Evolutionary conservation across 2,113 vertebrate species (phyloP), one percentile per base, ranked within the genome.

Genomic region (Aspidoscelis tigris): DNA sequence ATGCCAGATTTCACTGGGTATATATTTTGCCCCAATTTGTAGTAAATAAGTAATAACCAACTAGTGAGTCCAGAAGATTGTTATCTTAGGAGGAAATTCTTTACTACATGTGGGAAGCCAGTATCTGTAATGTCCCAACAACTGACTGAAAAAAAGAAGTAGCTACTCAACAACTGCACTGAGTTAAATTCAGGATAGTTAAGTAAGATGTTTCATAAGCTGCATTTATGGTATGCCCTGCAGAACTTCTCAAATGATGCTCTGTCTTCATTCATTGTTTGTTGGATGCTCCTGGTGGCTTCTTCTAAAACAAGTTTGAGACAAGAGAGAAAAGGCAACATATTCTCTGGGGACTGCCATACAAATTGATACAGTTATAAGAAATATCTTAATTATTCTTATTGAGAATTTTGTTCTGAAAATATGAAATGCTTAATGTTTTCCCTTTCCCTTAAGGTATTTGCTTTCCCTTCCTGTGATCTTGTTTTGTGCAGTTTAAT

Each of bases 341-440:
- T 55, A 71, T 58, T n/a, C 68, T 72, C 22, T 55, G 4, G 33
- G 21, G n/a, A 55, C 4, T 20, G 70, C 66, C 33, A 43, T 58
- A 72, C 1, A 81, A 71, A 81, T 81, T 81, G 50, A 7, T 22
- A 64, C 16, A 73, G 69, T 82, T 43, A 43, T 61, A 73, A 44
- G 22, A 73, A 82, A 44, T 26, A 73, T 44, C 39, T 58, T 58
- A 5, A 82, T 73, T 39, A 72, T 81, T 24, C 10, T 81, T 81
- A 73, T 55, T 61, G 22, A 3, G 39, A 72, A 81, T 44, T 58
- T 64, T 61, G 39, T 73, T 73, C 50, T 73, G 64, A 44, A 20
- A 64, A 64, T 7, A 39, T 14, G 0, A 16, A 20, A 61, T 61
- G 21, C 3, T 41, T 72, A 58, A 70, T 12, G 4, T 61, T 81